Evolutionary conservation across 37 sponge, comb jelly and placozoan species (phyloP).

Genomic region (Haliclona indistincta): DNA sequence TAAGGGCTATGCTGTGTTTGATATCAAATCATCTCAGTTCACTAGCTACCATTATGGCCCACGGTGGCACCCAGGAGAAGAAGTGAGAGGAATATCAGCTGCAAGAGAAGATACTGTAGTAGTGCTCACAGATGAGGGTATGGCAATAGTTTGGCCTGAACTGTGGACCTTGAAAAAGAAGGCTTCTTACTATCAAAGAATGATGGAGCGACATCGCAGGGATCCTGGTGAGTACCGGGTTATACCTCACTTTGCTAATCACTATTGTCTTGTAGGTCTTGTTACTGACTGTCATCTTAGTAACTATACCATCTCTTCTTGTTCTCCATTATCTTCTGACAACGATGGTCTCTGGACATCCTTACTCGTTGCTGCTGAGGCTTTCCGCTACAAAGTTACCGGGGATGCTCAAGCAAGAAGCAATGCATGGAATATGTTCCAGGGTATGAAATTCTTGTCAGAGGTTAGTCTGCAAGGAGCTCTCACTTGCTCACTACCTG

Average conservation of each 20-base stretch:
- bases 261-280: slow-evolving; percentile 30
- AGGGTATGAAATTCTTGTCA: slow-evolving; percentile 71
- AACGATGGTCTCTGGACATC: slow-evolving; percentile 89
- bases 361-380: slow-evolving; percentile 71
- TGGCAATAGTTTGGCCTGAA: slow-evolving; percentile 51
- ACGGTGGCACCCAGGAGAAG: slow-evolving; percentile 70
- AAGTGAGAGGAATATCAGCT: slow-evolving; percentile 9
- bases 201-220: slow-evolving; percentile 68
- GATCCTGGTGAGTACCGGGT: slow-evolving; percentile 46
- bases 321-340: slow-evolving; percentile 70
- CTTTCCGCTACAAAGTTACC: slow-evolving; percentile 68
- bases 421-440: slow-evolving; percentile 62
- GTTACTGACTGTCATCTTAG: slow-evolving; percentile 70
- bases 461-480: slow-evolving; percentile 28
- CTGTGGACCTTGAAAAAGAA: slow-evolving; percentile 76
- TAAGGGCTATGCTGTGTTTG: slow-evolving; percentile 63
- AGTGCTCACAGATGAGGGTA: slow-evolving; percentile 57
- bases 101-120: slow-evolving; percentile 19
- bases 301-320: slow-evolving; percentile 48
- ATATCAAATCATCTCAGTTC: slow-evolving; percentile 46
- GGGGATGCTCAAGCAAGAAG: slow-evolving; percentile 23
- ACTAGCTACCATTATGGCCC: slow-evolving; percentile 58
- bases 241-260: not conserved
- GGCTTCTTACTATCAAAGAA: slow-evolving; percentile 70
- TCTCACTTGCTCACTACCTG: not conserved